These are phyloP conservation scores for Hippocampus guttulatus DNA, from an alignment of 2,113 vertebrate species.

Conservation along the genomic window DNA sequence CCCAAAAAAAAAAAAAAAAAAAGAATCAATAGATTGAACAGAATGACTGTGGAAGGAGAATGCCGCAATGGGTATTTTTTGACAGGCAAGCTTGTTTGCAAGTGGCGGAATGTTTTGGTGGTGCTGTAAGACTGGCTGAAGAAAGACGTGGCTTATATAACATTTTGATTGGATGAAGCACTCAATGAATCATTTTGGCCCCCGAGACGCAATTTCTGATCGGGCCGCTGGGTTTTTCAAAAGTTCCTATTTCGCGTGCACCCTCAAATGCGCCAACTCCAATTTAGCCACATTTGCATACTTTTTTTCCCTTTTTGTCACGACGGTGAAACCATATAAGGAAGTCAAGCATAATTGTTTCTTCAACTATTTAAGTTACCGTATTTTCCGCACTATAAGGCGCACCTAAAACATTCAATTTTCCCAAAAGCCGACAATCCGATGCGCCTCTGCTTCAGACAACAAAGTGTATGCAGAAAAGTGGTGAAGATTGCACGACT, in stretches of 20 bases:
- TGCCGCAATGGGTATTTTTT: background rate
- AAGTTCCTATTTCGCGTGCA: constrained; percentile 7
- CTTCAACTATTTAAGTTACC: too few relatives aligned
- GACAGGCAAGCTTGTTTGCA: background rate
- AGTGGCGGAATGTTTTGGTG: background rate
- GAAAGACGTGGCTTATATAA: constrained; percentile 40
- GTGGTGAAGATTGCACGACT: too few relatives aligned
- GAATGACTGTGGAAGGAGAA: background rate
- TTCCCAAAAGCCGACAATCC: too few relatives aligned
- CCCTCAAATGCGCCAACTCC: background rate
- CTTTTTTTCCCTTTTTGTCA: background rate
- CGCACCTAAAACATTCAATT: too few relatives aligned
- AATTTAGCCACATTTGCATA: background rate
- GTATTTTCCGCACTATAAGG: too few relatives aligned
- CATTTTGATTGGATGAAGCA: constrained; percentile 8
- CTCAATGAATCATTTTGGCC: constrained; percentile 8
- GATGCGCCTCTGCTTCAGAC: too few relatives aligned
- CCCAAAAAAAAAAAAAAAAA: too few relatives aligned
- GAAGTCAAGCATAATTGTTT: too few relatives aligned
- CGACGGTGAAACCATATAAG: too few relatives aligned
- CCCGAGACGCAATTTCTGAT: constrained; percentile 10
- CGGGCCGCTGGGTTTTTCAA: constrained; percentile 3
- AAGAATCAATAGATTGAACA: too few relatives aligned
- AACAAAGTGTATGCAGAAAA: too few relatives aligned
- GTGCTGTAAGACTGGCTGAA: constrained; percentile 15